Evolutionary conservation across 2,113 vertebrate species (phyloP).

Genomic region (Odobenus rosmarus): DNA sequence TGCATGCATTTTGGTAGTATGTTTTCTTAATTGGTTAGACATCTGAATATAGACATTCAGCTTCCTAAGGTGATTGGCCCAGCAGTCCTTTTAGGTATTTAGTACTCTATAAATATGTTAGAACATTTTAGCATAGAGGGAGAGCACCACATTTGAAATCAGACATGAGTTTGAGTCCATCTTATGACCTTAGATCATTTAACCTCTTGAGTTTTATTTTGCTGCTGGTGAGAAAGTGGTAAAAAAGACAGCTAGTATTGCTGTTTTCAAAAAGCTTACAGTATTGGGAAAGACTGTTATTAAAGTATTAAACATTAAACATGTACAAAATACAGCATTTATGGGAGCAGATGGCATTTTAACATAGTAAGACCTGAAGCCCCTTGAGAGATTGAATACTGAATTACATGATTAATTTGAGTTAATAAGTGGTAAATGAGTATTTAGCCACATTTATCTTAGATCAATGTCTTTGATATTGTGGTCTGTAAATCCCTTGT

Average conservation of each 20-base stretch:
- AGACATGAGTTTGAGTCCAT: neutral
- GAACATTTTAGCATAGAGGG: neutral
- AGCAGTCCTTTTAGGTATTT: neutral
- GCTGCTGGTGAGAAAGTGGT: neutral
- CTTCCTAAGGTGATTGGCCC: neutral
- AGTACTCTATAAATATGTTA: neutral
- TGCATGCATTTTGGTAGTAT: neutral
- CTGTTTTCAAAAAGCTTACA: neutral
- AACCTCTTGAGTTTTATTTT: constrained; percentile 30
- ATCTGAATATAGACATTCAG: neutral
- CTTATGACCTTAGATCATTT: constrained; percentile 8
- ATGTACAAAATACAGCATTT: neutral
- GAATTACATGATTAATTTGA: neutral
- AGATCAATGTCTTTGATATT: constrained; percentile 11
- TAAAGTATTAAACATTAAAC: neutral
- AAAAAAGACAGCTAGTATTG: neutral
- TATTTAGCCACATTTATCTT: constrained; percentile 8
- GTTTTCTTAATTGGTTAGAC: constrained; percentile 9
- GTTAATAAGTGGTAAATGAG: constrained; percentile 37
- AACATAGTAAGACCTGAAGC: neutral
- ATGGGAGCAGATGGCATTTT: neutral
- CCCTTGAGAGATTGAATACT: neutral
- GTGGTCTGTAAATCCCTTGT: neutral
- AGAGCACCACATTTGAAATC: neutral
- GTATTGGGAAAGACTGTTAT: neutral